These are phyloP conservation scores for Rhombomys opimus DNA, from an alignment of 2,113 vertebrate genomes.

Conservation along the genomic window DNA sequence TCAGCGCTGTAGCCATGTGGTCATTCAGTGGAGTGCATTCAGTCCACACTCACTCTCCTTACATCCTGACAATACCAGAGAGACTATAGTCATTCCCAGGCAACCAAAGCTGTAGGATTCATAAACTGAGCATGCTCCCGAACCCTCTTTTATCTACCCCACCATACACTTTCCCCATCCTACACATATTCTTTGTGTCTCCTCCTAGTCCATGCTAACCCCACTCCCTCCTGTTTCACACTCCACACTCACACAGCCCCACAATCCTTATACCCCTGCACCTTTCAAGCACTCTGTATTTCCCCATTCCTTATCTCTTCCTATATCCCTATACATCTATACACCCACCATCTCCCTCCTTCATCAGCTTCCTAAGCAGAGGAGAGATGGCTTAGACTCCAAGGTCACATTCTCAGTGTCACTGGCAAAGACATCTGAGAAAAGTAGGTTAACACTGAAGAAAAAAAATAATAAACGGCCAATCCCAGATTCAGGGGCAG, in stretches of 20 bases:
- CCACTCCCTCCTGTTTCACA: too few relatives aligned
- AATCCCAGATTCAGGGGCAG: not conserved
- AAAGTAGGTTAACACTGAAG: not conserved
- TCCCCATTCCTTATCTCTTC: not conserved
- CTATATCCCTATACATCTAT: not conserved
- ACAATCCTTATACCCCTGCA: not conserved
- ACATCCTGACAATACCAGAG: not conserved
- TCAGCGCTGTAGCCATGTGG: not conserved
- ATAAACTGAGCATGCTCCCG: not conserved
- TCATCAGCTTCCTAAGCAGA: not conserved
- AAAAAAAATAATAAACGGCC: not conserved
- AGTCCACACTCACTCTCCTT: not conserved
- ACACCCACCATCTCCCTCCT: not conserved
- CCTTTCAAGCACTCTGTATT: not conserved
- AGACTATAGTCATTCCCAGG: not conserved
- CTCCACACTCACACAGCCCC: too few relatives aligned
- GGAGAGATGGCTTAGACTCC: not conserved
- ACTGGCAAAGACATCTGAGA: slow-evolving; percentile 2
- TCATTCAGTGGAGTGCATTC: not conserved
- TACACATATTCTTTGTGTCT: not conserved
- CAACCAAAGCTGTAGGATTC: not conserved
- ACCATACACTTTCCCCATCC: too few relatives aligned
- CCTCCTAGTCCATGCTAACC: too few relatives aligned
- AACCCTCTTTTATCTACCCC: too few relatives aligned
- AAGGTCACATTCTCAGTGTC: not conserved